Conservation (phyloP, 1,140 invertebrate species). For the Cylas formicarius region DNA sequence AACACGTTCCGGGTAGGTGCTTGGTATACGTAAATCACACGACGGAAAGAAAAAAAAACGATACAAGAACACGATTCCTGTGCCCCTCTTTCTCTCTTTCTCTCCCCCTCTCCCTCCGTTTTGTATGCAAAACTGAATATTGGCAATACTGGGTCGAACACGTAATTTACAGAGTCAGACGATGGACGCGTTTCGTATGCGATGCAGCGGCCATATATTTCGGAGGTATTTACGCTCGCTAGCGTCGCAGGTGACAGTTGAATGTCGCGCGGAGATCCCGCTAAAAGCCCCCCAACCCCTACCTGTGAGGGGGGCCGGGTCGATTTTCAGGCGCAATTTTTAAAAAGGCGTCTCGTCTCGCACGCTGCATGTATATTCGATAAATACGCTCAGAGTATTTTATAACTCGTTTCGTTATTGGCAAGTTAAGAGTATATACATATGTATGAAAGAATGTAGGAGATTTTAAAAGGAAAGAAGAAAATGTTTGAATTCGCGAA, state of each 20-base stretch:
- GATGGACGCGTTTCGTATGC: not conserved
- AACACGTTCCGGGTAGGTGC: not conserved
- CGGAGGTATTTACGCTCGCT: constrained; percentile 3
- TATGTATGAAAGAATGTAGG: too few species aligned
- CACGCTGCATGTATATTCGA: not conserved
- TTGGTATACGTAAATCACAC: too few species aligned
- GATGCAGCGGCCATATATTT: constrained; percentile 2
- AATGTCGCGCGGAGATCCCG: constrained; percentile 1
- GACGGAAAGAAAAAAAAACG: too few species aligned
- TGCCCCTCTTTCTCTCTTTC: too few species aligned
- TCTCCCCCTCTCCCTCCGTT: too few species aligned
- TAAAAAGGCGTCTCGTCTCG: not conserved
- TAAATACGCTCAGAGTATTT: too few species aligned
- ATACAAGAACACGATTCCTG: too few species aligned
- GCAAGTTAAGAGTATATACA: too few species aligned
- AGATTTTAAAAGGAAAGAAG: too few species aligned
- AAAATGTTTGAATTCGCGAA: too few species aligned
- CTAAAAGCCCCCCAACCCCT: not conserved
- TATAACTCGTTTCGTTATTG: too few species aligned
- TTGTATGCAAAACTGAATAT: constrained; percentile 5
- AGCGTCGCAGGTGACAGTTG: constrained; percentile 3
- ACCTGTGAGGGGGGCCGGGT: too few species aligned
- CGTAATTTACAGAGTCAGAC: not conserved
- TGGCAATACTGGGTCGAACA: constrained; percentile 2
- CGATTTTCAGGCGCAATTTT: not conserved